Conservation (phyloP, 2,797 vertebrate genomes). For the Xerus rutilus region DNA sequence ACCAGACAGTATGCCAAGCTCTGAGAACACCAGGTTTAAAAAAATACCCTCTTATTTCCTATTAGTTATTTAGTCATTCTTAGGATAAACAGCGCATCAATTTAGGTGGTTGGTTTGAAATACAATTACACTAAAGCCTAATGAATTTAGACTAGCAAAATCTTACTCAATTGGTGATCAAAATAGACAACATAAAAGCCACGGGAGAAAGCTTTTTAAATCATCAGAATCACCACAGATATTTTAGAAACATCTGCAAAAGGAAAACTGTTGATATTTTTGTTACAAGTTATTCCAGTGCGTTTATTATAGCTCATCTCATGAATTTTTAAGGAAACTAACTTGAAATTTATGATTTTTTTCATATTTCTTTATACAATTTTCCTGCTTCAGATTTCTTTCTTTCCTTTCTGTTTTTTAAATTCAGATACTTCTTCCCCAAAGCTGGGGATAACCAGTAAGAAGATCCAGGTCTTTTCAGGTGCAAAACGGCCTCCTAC, state of each 20-base stretch:
- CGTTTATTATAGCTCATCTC: not conserved
- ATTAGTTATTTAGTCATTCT: not conserved
- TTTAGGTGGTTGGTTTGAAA: conserved; percentile 50
- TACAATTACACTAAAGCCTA: conserved; percentile 30
- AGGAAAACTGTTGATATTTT: conserved; percentile 48
- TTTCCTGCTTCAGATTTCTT: not conserved
- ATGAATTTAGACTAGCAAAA: conserved; percentile 55
- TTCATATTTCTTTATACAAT: not conserved
- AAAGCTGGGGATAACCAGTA: not conserved
- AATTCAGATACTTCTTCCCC: not conserved
- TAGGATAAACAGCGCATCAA: conserved; percentile 13
- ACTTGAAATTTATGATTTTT: conserved; percentile 45
- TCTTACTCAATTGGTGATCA: not conserved
- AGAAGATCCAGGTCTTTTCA: conserved; percentile 29
- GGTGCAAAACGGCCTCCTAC: not conserved
- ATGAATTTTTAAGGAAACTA: conserved; percentile 59
- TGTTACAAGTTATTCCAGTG: not conserved
- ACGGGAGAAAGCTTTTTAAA: not conserved
- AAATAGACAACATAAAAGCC: not conserved
- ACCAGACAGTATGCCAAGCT: not conserved
- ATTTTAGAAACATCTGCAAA: conserved; percentile 47
- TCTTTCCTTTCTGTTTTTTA: not conserved
- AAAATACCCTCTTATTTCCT: not conserved
- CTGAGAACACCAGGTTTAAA: not conserved
- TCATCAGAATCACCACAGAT: not conserved